Percentiles rank a stretch among this genome's conserved stretches.
phyloP scores from a whole-genome alignment of 2,113 vertebrate species.

The Chauna torquata region DNA sequence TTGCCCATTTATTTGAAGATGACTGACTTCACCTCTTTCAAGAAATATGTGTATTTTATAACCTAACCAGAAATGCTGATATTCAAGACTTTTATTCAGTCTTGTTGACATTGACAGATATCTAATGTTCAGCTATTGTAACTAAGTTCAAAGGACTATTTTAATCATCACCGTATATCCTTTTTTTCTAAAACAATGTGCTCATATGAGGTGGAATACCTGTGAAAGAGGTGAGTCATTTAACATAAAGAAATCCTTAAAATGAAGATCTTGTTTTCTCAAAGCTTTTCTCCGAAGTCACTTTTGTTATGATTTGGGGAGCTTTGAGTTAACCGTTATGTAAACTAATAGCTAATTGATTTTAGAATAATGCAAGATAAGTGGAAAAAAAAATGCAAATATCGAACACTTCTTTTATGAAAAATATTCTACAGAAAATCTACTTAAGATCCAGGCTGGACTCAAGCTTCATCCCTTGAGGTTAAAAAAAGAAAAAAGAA shows the following conservation, averaged over 20 bases:
- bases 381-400: background rate
- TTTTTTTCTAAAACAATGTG: background rate
- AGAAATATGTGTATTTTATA: background rate
- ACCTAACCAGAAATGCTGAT: background rate
- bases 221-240: background rate
- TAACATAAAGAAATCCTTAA: background rate
- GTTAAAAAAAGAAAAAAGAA: background rate
- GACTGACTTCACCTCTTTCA: background rate
- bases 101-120: background rate
- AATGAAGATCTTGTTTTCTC: background rate
- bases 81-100: background rate
- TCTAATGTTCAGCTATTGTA: background rate
- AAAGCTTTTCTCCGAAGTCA: background rate
- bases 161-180: background rate
- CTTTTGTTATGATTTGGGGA: background rate
- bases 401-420: background rate
- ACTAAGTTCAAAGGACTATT: background rate
- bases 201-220: background rate
- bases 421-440: background rate
- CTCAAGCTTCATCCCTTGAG: background rate
- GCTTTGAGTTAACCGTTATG: background rate
- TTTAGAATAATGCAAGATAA: background rate
- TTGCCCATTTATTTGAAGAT: background rate
- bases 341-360: background rate
- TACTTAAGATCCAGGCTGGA: background rate